Percentiles rank a stretch among this genome's conserved stretches.
Evolutionary conservation across 2,888 invertebrate genomes (phyloP).

Genomic region (Labia minor): DNA sequence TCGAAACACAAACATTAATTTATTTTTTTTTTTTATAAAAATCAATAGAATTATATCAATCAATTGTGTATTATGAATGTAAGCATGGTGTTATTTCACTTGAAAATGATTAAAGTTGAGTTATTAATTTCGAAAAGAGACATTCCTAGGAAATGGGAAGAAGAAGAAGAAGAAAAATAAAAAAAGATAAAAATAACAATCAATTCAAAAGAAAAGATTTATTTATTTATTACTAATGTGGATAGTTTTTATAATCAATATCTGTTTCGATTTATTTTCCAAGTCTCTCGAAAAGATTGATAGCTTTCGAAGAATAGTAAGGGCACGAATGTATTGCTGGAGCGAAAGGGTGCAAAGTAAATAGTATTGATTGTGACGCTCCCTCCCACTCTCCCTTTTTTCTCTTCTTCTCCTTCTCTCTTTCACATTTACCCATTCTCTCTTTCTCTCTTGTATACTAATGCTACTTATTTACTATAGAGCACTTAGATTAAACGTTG

Average conservation of each 20-base stretch:
- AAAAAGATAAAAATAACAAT: no score
- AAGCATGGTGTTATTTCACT: no score
- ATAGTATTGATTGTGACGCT: neutral
- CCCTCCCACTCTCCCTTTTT: neutral
- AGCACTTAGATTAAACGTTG: no score
- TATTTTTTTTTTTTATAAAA: no score
- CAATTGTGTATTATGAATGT: no score
- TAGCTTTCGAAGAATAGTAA: neutral
- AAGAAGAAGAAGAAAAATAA: no score
- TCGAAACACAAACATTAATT: no score
- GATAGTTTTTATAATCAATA: slow-evolving; percentile 1
- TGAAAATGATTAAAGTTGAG: no score
- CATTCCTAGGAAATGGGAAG: no score
- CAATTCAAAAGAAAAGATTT: neutral
- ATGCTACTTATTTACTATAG: neutral
- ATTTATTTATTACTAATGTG: neutral
- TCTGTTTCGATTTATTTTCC: neutral
- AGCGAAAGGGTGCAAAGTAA: slow-evolving; percentile 7
- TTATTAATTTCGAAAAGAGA: no score
- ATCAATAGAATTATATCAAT: no score
- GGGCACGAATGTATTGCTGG: no score
- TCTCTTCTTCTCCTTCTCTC: neutral
- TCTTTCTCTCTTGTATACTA: neutral
- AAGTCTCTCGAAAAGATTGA: slow-evolving; percentile 1
- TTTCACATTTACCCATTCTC: neutral